phyloP scores from a whole-genome alignment of 2,888 invertebrate species.

The Adelognathus sp. region DNA sequence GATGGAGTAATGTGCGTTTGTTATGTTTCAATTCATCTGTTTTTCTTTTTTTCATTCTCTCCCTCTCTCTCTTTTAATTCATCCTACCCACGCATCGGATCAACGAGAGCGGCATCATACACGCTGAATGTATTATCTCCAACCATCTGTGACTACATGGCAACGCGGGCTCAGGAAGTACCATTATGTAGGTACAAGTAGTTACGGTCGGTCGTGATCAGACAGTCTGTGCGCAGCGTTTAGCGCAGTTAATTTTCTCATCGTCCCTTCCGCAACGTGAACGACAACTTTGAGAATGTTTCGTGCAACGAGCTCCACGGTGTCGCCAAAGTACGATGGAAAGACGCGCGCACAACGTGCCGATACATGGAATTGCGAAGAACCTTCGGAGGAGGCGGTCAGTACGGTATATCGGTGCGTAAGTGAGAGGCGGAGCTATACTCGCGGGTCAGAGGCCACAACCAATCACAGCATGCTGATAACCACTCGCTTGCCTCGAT shows the following conservation, averaged over 20 bases:
- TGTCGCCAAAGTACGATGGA: constrained; percentile 7
- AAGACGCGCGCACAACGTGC: not conserved
- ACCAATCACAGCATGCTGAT: constrained; percentile 75
- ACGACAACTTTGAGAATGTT: not conserved
- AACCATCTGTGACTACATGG: not conserved
- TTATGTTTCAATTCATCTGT: constrained; percentile 77
- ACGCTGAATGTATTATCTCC: constrained; percentile 7
- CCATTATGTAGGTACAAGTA: constrained; percentile 38
- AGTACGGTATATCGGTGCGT: constrained; percentile 65
- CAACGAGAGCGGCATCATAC: constrained; percentile 48
- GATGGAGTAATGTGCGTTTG: constrained; percentile 79
- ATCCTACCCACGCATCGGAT: constrained; percentile 72
- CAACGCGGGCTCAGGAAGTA: not conserved
- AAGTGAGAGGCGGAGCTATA: constrained; percentile 75
- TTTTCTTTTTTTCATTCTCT: constrained; percentile 75
- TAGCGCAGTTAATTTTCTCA: constrained; percentile 30
- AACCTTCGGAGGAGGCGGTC: constrained; percentile 57
- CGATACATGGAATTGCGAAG: constrained; percentile 10
- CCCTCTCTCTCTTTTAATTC: no score
- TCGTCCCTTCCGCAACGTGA: constrained; percentile 12
- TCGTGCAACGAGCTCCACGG: not conserved
- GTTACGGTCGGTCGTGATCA: constrained; percentile 20
- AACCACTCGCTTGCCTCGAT: constrained; percentile 68
- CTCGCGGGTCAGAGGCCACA: constrained; percentile 75
- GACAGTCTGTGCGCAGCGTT: not conserved